A percentile compares a stretch with the other conserved stretches of the same genome.
These are phyloP conservation scores for Solenopsis fugax DNA, from an alignment of 1,140 invertebrate species.

Conservation along the genomic window DNA sequence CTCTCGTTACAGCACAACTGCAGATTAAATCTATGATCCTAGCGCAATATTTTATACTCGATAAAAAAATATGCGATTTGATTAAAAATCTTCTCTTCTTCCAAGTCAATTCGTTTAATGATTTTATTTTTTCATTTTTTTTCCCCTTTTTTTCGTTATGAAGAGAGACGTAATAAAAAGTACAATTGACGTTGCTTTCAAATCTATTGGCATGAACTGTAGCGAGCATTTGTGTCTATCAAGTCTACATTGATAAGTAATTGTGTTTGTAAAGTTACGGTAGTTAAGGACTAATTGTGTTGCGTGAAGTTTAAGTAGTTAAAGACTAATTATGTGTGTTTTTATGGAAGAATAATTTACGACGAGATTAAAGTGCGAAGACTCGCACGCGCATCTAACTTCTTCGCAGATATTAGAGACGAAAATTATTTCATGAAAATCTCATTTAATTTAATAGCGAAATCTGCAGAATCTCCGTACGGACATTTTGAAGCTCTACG, in stretches of 20 bases:
- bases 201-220: slow-evolving; percentile 16
- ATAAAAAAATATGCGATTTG: neutral
- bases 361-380: neutral
- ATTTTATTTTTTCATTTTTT: neutral
- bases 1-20: neutral
- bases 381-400: neutral
- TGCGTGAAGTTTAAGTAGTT: neutral
- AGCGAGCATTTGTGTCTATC: neutral
- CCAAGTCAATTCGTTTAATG: neutral
- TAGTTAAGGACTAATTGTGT: neutral
- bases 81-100: neutral
- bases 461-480: slow-evolving; percentile 14
- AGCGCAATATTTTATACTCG: neutral
- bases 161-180: neutral
- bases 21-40: slow-evolving; percentile 15
- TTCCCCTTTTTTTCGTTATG: neutral
- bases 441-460: slow-evolving; percentile 7
- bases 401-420: neutral
- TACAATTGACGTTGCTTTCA: neutral
- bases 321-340: neutral
- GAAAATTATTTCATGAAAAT: slow-evolving; percentile 20
- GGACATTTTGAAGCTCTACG: neutral
- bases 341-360: neutral
- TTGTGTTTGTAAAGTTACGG: neutral
- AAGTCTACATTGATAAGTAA: neutral